phyloP scores from a whole-genome alignment of 2,113 vertebrate genomes.

The Triplophysa tibetana region DNA sequence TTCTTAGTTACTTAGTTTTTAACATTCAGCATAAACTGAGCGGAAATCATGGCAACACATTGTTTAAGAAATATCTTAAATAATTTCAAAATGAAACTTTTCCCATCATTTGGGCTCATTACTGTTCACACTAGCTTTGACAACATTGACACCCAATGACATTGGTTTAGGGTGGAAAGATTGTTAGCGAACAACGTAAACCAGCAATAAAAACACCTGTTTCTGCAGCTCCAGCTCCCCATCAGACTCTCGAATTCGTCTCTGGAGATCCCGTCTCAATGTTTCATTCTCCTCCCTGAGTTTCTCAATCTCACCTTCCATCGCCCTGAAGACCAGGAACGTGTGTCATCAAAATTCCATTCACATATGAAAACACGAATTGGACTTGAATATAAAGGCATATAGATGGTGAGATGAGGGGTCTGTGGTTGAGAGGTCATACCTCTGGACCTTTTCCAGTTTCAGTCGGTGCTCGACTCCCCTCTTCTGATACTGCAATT shows the following conservation, averaged over 20 bases:
- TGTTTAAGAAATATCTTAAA: background rate
- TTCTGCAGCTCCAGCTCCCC: constrained; percentile 72
- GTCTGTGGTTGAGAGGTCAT: constrained; percentile 20
- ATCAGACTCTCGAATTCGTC: constrained; percentile 69
- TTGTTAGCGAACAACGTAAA: background rate
- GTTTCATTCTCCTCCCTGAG: constrained; percentile 68
- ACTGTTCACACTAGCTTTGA: too few species aligned
- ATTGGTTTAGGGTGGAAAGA: too few species aligned
- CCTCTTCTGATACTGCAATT: constrained; percentile 50
- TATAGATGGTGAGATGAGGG: background rate
- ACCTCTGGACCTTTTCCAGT: constrained; percentile 72
- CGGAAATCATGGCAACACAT: background rate
- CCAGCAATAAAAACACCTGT: constrained; percentile 63
- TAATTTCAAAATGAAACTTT: background rate
- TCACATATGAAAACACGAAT: background rate
- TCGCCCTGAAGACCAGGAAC: constrained; percentile 59
- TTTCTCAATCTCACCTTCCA: constrained; percentile 62
- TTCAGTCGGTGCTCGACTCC: constrained; percentile 68
- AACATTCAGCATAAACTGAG: background rate
- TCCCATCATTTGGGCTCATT: too few species aligned
- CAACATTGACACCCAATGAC: too few species aligned
- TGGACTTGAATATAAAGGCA: background rate
- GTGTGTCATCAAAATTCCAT: constrained; percentile 5
- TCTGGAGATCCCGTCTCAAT: constrained; percentile 69
- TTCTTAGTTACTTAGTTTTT: background rate